These are phyloP conservation scores for Parazoanthus darwini DNA, from an alignment of 92 coral and sea anemone genomes.

Conservation along the genomic window DNA sequence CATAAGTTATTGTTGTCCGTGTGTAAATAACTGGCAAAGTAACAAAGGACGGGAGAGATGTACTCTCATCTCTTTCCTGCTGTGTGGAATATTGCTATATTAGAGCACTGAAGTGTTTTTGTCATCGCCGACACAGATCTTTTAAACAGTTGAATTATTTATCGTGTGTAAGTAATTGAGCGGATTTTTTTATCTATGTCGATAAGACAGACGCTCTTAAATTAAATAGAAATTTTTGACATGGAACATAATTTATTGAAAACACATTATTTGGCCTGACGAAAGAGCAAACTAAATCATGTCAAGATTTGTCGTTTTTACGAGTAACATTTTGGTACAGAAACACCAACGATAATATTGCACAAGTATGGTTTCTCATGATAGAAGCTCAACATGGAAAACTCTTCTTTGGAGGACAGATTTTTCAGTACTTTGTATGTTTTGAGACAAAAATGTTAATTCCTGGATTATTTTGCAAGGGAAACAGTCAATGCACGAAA, in stretches of 20 bases:
- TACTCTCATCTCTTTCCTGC: background rate
- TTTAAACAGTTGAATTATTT: background rate
- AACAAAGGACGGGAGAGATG: background rate
- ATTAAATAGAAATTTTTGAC: background rate
- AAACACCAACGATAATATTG: background rate
- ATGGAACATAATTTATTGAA: conserved; percentile 10
- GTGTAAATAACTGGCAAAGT: background rate
- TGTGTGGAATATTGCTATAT: background rate
- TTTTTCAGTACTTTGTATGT: too few relatives aligned
- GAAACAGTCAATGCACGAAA: too few relatives aligned
- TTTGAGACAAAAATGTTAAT: too few relatives aligned
- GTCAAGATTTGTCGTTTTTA: background rate
- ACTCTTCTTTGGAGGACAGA: too few relatives aligned
- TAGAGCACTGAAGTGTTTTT: background rate
- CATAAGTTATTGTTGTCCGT: background rate
- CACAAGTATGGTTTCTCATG: background rate
- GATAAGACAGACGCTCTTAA: conserved; percentile 10
- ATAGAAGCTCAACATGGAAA: background rate
- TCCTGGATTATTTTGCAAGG: too few relatives aligned
- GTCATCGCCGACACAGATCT: background rate
- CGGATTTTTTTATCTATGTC: background rate
- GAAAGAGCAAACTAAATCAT: background rate
- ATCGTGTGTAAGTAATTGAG: background rate
- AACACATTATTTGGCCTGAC: background rate
- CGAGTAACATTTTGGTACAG: background rate